Evolutionary conservation across 2,113 vertebrate species (phyloP).

Genomic region (Ailuropoda melanoleuca): DNA sequence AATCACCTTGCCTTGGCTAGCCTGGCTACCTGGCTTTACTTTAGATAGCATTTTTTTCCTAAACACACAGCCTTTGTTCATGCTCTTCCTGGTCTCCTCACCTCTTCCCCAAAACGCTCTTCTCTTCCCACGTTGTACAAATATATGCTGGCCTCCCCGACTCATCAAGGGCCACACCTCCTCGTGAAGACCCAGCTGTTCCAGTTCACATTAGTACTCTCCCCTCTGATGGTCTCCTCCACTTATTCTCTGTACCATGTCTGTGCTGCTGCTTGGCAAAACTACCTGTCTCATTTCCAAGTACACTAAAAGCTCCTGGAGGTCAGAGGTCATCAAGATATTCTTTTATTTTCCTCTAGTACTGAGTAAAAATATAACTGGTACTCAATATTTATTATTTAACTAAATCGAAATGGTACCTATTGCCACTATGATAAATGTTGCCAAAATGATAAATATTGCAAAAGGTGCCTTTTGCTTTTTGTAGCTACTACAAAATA

Average conservation of each 20-base stretch:
- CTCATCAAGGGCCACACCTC: not conserved
- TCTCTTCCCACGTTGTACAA: not conserved
- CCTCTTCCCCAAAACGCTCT: not conserved
- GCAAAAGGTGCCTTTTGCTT: not conserved
- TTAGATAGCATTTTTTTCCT: not conserved
- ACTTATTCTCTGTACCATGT: rapidly evolving
- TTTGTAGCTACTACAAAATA: not conserved
- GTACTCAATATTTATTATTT: not conserved
- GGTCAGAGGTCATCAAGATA: not conserved
- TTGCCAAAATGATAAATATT: not conserved
- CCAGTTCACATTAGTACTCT: not conserved
- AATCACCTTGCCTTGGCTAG: not conserved
- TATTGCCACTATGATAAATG: not conserved
- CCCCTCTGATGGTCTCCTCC: not conserved
- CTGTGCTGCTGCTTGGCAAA: not conserved
- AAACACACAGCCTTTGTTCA: not conserved
- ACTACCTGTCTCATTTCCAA: not conserved
- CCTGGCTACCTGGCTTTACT: not conserved
- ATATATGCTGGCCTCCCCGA: not conserved
- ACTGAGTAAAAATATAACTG: not conserved
- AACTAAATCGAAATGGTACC: not conserved
- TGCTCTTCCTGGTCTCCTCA: not conserved
- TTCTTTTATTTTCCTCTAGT: not conserved
- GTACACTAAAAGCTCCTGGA: not conserved
- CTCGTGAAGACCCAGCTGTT: not conserved